Evolutionary conservation across 2,797 vertebrate genomes (phyloP).

Genomic region (Tragelaphus oryx): DNA sequence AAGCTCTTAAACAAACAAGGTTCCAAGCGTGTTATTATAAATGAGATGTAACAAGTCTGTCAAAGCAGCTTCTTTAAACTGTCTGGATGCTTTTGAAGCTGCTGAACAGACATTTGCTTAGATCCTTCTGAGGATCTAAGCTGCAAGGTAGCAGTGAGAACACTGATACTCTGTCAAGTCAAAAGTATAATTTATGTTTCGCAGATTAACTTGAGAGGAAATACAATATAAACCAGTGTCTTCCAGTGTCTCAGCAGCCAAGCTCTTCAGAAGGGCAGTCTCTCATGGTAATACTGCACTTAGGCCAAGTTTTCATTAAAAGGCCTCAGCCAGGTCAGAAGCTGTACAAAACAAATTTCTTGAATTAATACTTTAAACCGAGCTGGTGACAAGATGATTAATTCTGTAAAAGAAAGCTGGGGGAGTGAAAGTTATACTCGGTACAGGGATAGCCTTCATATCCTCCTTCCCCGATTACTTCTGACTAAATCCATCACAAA

Average conservation of each 20-base stretch:
- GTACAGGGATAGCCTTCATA: neutral
- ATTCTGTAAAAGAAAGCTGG: neutral
- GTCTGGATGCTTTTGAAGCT: constrained; percentile 56
- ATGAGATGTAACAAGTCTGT: constrained; percentile 53
- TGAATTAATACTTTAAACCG: constrained; percentile 16
- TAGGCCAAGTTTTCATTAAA: neutral
- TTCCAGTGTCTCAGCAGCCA: neutral
- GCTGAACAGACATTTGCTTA: constrained; percentile 53
- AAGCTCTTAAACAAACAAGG: neutral
- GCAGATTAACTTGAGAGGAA: constrained; percentile 6
- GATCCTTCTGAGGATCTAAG: neutral
- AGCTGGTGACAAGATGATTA: neutral
- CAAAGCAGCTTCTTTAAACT: constrained; percentile 56
- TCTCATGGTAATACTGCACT: neutral
- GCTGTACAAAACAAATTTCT: neutral
- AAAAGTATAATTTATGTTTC: constrained; percentile 48
- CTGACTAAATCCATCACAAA: neutral
- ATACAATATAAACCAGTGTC: neutral
- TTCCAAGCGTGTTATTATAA: constrained; percentile 56
- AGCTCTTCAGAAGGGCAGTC: neutral
- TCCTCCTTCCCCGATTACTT: neutral
- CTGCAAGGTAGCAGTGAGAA: neutral
- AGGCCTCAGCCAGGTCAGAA: constrained; percentile 1
- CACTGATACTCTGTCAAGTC: constrained; percentile 45
- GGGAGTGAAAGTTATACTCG: neutral